Percentiles rank a stretch among this genome's conserved stretches.
phyloP scores from a whole-genome alignment of 1,140 invertebrate species.

The Papilio polyxenes region DNA sequence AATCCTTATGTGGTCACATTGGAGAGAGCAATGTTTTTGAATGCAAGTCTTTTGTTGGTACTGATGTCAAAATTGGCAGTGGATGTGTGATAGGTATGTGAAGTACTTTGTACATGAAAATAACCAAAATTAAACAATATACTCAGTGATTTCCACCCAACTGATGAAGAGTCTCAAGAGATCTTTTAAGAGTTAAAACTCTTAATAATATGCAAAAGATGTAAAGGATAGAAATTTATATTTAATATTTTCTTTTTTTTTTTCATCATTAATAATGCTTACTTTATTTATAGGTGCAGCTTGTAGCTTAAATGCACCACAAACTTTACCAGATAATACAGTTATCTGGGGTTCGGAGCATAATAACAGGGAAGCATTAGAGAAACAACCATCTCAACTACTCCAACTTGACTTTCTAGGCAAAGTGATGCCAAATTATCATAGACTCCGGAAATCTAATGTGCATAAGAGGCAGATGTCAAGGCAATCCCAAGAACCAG shows the following conservation, averaged over 20 bases:
- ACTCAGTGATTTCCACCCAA: no score
- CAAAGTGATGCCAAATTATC: conserved; percentile 96
- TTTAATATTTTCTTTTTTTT: neutral
- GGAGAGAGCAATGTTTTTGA: conserved; percentile 97
- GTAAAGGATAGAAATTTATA: no score
- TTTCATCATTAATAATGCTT: no score
- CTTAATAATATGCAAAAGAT: no score
- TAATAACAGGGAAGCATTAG: conserved; percentile 90
- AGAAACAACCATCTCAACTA: conserved; percentile 93
- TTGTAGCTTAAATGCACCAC: conserved; percentile 87
- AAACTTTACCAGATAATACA: conserved; percentile 92
- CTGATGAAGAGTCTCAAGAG: no score
- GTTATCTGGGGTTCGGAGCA: conserved; percentile 93
- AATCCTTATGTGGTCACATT: conserved; percentile 87
- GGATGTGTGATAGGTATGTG: conserved; percentile 92
- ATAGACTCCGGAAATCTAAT: conserved; percentile 90
- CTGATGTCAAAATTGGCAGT: conserved; percentile 90
- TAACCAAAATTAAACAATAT: conserved; percentile 9
- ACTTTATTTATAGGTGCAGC: conserved; percentile 83
- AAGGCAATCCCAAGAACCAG: conserved; percentile 65
- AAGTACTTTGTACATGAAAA: neutral
- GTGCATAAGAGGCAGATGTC: conserved; percentile 74
- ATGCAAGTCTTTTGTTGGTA: conserved; percentile 87
- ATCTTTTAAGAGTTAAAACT: conserved; percentile 10
- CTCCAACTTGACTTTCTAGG: conserved; percentile 95